Evolutionary conservation across 2,888 invertebrate species (phyloP).

Genomic region (Tetanocera ferruginea): DNA sequence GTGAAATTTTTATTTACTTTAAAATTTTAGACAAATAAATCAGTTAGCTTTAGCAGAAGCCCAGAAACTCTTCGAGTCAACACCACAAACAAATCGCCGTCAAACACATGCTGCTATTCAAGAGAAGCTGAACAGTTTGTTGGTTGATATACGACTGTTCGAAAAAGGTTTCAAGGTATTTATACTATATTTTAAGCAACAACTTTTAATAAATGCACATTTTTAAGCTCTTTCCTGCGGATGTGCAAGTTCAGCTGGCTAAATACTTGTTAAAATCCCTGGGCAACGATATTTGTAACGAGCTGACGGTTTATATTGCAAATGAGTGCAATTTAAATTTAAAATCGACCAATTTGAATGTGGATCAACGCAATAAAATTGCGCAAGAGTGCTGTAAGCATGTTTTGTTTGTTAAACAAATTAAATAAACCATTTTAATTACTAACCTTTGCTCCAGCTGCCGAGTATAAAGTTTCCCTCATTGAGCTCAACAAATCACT

Average conservation of each 20-base stretch:
- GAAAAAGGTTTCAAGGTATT: constrained; percentile 80
- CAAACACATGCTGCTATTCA: constrained; percentile 86
- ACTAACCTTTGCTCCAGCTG: constrained; percentile 68
- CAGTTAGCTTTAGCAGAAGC: constrained; percentile 78
- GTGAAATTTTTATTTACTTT: neutral
- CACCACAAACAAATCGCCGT: constrained; percentile 80
- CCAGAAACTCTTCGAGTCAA: constrained; percentile 80
- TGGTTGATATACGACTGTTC: constrained; percentile 82
- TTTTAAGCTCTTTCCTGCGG: constrained; percentile 72
- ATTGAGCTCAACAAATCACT: constrained; percentile 79
- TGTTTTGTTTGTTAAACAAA: neutral
- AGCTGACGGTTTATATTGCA: constrained; percentile 83
- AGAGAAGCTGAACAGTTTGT: constrained; percentile 83
- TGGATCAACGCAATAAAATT: constrained; percentile 80
- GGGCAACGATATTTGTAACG: constrained; percentile 85
- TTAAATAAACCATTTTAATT: constrained; percentile 10
- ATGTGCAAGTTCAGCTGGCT: constrained; percentile 77
- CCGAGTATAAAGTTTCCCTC: constrained; percentile 78
- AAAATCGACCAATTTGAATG: constrained; percentile 71
- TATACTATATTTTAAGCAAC: neutral
- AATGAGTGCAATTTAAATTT: constrained; percentile 79
- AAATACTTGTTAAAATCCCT: constrained; percentile 89
- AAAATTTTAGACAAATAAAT: constrained; percentile 74
- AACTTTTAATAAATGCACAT: neutral
- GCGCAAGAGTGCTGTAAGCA: constrained; percentile 73